Conservation (phyloP, 2,888 invertebrate genomes). For the Lycophotia porphyrea region DNA sequence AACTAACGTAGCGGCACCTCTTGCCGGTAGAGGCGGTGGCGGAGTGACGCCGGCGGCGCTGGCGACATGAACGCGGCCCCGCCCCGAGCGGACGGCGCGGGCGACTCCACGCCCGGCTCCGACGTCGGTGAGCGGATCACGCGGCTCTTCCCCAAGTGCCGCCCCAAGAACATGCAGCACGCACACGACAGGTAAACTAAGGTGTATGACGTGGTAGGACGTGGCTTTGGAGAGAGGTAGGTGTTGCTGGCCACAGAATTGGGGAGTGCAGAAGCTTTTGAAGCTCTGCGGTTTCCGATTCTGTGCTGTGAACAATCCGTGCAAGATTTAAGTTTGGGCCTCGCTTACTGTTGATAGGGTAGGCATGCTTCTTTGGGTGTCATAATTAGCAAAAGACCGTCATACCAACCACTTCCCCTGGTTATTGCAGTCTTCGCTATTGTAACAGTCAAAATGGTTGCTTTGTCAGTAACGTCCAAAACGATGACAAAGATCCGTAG, state of each 20-base stretch:
- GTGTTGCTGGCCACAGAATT: conserved; percentile 19
- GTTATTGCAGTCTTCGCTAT: background rate
- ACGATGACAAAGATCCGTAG: background rate
- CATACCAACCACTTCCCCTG: background rate
- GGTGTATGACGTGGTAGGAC: conserved; percentile 49
- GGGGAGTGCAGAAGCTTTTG: conserved; percentile 7
- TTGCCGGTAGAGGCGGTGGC: conserved; percentile 85
- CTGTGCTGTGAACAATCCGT: background rate
- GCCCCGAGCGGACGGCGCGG: conserved; percentile 87
- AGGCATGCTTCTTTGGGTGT: background rate
- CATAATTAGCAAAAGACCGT: background rate
- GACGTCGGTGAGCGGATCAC: conserved; percentile 94
- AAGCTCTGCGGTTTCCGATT: conserved; percentile 14
- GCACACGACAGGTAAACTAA: conserved; percentile 84
- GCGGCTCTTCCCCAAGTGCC: conserved; percentile 96
- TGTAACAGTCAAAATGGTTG: background rate
- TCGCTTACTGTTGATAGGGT: background rate
- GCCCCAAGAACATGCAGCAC: conserved; percentile 91
- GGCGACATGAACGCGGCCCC: conserved; percentile 88
- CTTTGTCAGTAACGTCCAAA: background rate
- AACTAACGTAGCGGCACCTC: conserved; percentile 78
- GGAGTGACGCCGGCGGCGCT: conserved; percentile 79
- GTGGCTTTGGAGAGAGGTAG: conserved; percentile 31
- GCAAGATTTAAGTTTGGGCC: background rate
- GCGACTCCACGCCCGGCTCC: conserved; percentile 89